Base-by-base conservation (phyloP, 1,140 invertebrate species). In the Campoletis sonorensis region DNA sequence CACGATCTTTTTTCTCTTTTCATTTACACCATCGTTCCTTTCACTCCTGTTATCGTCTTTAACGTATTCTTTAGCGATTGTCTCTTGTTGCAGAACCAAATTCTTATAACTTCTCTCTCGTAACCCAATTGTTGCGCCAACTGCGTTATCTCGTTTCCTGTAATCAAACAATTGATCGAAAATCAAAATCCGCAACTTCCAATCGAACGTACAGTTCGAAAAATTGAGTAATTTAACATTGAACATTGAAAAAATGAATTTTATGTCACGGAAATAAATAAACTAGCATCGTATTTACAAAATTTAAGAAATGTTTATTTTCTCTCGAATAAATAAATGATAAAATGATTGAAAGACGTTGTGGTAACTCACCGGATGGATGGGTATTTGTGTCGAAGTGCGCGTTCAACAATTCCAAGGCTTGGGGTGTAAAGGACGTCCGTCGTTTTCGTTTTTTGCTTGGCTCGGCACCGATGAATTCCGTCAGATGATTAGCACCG, bases 21-120 rank as follows among this genome's bases (percentile, higher is more conserved):
- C 72, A 49, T 87, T 90, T 33, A 90, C 89, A 93, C 96, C 95
- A 70, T 95, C 94, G 73, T 79, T 40, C 79, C 93, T 97, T 97
- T 72, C 96, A 96, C 96, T 37, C 73, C 73, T 10, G 73, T 77
- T 77, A 97, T 97, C 96, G 97, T 96, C 85, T 96, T 93, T 61
- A 97, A 97, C 13, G 98, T 98, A 91, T 99, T 99, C 91, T 99
- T 99, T 54, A 99, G 92, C 0, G 98, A 98, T 92, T 54, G 51
- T 21, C 51, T 94, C 92, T 99, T 99, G 92, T 99, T 99, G 92
- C 98, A 99, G 92, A 99, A 99, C 98, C 98, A 99, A 92, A 99
- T 99, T 90, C 98, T 94, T 88, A 99, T 99, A 21, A 99, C 98
- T 94, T 99, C 98, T 79, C 98, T 93, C 88, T 99, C 98, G 92